These are phyloP conservation scores for Epirrita christyi DNA, from an alignment of 2,888 invertebrate genomes.

Conservation along the genomic window DNA sequence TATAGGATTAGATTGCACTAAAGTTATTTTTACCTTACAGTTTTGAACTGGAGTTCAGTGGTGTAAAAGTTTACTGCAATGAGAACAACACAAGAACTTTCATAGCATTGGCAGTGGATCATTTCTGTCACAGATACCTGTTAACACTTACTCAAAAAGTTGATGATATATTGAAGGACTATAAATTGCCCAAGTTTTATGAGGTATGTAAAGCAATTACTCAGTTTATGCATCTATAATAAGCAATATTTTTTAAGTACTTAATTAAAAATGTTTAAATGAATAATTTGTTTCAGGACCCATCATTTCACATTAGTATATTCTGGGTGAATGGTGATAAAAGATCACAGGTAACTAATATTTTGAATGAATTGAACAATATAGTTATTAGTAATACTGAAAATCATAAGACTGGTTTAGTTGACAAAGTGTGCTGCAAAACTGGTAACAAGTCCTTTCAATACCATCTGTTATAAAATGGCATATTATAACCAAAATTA, in stretches of 20 bases:
- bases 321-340: conserved; percentile 91
- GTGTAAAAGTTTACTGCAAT: conserved; percentile 90
- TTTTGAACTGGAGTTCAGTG: conserved; percentile 85
- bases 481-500: conserved; percentile 28
- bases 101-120: conserved; percentile 87
- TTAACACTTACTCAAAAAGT: conserved; percentile 84
- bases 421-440: conserved; percentile 87
- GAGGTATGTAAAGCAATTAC: conserved; percentile 83
- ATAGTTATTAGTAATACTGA: conserved; percentile 59
- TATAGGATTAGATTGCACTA: too few relatives aligned
- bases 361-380: conserved; percentile 80
- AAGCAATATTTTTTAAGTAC: neutral
- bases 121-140: conserved; percentile 83
- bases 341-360: conserved; percentile 71
- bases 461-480: conserved; percentile 75
- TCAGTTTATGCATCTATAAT: neutral
- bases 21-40: conserved; percentile 67
- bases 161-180: conserved; percentile 89
- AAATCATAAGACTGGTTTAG: conserved; percentile 70
- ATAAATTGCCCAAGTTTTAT: conserved; percentile 91
- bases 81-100: conserved; percentile 94
- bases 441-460: conserved; percentile 90
- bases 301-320: conserved; percentile 94
- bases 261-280: neutral
- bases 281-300: conserved; percentile 85